Evolutionary conservation across 2,113 vertebrate genomes (phyloP), one percentile per base, ranked within the genome.

Genomic region (Phrynosoma blainvillii): DNA sequence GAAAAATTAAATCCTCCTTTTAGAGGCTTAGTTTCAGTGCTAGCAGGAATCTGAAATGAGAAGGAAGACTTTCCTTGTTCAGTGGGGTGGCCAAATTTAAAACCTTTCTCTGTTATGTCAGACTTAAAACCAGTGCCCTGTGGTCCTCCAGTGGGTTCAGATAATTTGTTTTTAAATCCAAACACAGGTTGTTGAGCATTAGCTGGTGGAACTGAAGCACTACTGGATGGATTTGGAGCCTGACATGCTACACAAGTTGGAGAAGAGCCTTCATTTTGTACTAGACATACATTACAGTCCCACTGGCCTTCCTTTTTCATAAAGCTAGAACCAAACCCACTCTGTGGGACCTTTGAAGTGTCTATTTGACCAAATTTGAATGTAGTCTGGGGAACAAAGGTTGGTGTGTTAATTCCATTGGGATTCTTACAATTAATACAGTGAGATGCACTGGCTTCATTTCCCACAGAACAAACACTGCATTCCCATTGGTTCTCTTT

Each of bases 401-500:
- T 74, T 4, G 13, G 73, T 14, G 76, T 52, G 68, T 21, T 94
- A 73, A 89, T 77, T 23, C 95, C 94, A 81, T 97, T 97, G 87
- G 96, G 95, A 47, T 92, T 95, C 85, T 97, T 95, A 90, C 98
- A 99, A 18, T 96, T 93, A 81, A 88, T 40, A 90, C 98, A 98
- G 59, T 92, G 94, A 86, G 84, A 95, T 21, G 83, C 90, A 87
- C 94, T 93, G 16, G 94, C 88, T 74, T 97, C 89, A 0, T 98
- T 98, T 95, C 97, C 97, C 78, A 96, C 92, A 30, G 86, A 95
- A 92, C 97, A 98, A 14, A 23, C 20, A 70, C 90, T 95, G 93
- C 98, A 98, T 83, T 98, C 97, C 98, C 98, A 98, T 5, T 98
- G 94, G 40, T 97, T 97, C 79, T 96, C 96, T 36, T 98, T 98